Conservation (phyloP, 2,113 vertebrate species). For the Protobothrops mucrosquamatus region DNA sequence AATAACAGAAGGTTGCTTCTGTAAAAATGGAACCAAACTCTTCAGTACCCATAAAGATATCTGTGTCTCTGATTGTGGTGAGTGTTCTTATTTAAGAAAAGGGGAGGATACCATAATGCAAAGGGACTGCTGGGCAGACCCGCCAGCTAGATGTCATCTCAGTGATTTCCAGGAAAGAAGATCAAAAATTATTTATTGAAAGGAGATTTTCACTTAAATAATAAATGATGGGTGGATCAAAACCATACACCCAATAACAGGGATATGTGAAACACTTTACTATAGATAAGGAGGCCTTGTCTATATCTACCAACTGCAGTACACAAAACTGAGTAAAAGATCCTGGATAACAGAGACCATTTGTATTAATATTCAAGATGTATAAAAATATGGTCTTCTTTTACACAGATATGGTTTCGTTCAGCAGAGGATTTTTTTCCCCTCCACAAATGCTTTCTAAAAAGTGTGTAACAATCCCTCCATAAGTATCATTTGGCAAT, state of each 20-base stretch:
- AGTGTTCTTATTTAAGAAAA: conserved; percentile 42
- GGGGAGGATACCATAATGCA: not conserved
- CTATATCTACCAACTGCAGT: not conserved
- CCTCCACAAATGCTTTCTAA: not conserved
- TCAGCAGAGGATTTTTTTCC: not conserved
- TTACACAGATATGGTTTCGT: not conserved
- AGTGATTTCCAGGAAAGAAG: not conserved
- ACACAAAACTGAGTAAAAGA: not conserved
- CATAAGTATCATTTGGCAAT: not conserved
- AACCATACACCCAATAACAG: not conserved
- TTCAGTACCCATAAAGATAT: conserved; percentile 53
- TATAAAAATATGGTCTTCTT: not conserved
- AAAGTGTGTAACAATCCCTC: not conserved
- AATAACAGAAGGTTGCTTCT: conserved; percentile 85
- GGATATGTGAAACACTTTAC: not conserved
- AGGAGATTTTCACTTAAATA: not conserved
- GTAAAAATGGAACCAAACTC: conserved; percentile 60
- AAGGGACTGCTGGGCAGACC: not conserved
- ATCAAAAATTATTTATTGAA: not conserved
- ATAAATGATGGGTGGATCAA: not conserved
- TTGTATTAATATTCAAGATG: not conserved
- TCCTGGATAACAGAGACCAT: not conserved
- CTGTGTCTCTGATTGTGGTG: conserved; percentile 76
- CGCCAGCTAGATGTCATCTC: not conserved
- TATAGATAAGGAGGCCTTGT: not conserved